Base-by-base conservation (phyloP, 2,113 vertebrate species). In the Elgaria multicarinata region DNA sequence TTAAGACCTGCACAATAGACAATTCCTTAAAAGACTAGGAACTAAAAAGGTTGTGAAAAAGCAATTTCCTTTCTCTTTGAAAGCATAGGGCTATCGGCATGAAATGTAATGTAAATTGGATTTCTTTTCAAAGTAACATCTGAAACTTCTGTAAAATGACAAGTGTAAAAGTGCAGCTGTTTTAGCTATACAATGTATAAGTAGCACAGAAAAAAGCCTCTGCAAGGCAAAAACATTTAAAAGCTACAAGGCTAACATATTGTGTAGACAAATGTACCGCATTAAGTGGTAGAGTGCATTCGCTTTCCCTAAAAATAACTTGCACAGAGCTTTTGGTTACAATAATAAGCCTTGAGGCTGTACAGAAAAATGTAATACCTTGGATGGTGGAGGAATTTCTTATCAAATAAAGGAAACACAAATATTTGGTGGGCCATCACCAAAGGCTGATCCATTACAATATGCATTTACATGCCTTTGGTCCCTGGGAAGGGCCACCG, bases 201-300 rank as follows among this genome's bases (percentile, higher is more conserved):
- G 36, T 24, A 5, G 0, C 0, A 0, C 0, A 33, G 14, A 55
- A 1, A 86, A 33, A 62, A 46, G 28, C 22, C 6, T 1, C 46
- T 28, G 4, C 22, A 64, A 0, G 7, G 53, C 26, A 85, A 50
- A 87, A 36, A 55, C 16, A 79, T 69, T 58, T 44, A 55, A 50
- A 7, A 62, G 46, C 69, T 39, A 26, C 58, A 79, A 28, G 50
- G 62, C 33, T 66, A 76, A 0, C 14, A 69, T 75, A 86, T 77
- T 62, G 8, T 62, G 10, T 50, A 20, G 75, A 69, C 74, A 81
- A 58, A 78, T 42, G 26, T 14, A 62, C 6, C 8, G 26, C 16
- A 66, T 46, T 33, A 12, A 69, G 31, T 55, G 24, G 55, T 1
- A 78, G 10, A 84, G 31, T 67, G 42, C 31, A 50, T 74, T 36